Base-by-base conservation (phyloP, 1,140 invertebrate genomes). In the Danaus melanippus region DNA sequence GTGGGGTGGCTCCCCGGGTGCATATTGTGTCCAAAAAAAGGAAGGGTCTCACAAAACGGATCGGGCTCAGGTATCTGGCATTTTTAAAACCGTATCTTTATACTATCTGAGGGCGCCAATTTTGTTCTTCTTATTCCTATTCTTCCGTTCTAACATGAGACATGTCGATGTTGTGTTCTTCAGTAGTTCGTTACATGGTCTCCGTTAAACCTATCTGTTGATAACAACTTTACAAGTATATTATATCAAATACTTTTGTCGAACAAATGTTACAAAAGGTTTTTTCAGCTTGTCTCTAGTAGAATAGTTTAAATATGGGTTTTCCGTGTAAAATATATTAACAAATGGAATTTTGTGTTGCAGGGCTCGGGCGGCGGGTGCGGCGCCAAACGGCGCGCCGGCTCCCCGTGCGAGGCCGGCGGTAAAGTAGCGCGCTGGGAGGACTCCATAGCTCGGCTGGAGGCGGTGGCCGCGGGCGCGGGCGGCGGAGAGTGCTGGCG, bases 361-460 rank as follows among this genome's bases (percentile, higher is more conserved):
- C 83, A 86, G 83, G 79, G 76, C 74, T 86, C 84, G 73, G 86
- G 86, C 71, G 86, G 86, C 73, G 84, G 79, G 71, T 83, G 81
- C 79, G 80, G 83, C 80, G 79, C 71, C 83, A 86, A 86, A 74
- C 80, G 82, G 76, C 79, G 83, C 66, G 82, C 78, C 70, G 73
- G 77, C 68, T 73, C 78, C 50, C 72, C 73, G 73, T 82, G 78
- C 71, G 80, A 81, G 68, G 81, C 72, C 68, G 84, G 79, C 65
- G 84, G 76, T 67, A 88, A 87, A 63, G 79, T 78, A 62, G 85
- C 83, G 59, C 85, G 86, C 75, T 88, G 85, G 84, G 87, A 88
- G 67, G 85, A 88, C 64, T 87, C 83, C 21, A 85, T 88, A 58
- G 86, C 86, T 68, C 74, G 86, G 54, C 75, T 88, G 47, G 85